Base-by-base conservation (phyloP, 92 coral and sea anemone species). In the Scolanthus callimorphus region DNA sequence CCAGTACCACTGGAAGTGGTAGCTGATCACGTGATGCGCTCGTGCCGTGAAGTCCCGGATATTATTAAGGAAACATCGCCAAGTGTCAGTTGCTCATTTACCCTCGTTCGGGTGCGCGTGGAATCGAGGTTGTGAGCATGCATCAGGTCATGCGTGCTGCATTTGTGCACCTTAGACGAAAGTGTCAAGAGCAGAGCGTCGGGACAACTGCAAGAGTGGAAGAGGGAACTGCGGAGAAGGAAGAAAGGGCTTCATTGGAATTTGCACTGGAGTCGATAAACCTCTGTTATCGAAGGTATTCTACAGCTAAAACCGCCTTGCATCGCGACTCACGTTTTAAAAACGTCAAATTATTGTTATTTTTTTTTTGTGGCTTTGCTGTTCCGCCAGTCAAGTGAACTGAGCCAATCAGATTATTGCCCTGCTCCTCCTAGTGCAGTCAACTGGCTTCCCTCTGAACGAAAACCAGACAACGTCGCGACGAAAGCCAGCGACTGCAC, bases 121-220 rank as follows among this genome's bases (percentile, higher is more conserved):
- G 87, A 12, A 74, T 91, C 0, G 97, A 91, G 61, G 90, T 89
- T 4, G 71, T 83, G 3, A 67, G 78, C 3, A 62, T 79, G 61
- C 97, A 91, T 79, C 96, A 83, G 29, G 95, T 87, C 47, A 83
- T 87, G 84, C 73, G 73, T 24, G 34, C 80, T 21, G 97, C 88
- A 17, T 83, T 91, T 73, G 49, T 59, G 43, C 85, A 84, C 12
- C 46, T 82, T 30, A 77, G 83, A 21, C 54, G 51, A 20, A 73
- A 74, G 57, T 41, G 63, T 17, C 54, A 65, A 19, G 25, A 67
- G 22, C 51, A 17, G 11, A 49, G 31, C 17, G 29, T 45, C 17
- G 55, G 41, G 8, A 15, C 8, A 34, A 6, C 8, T 15, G 41
- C 8, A 6, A 15, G 41, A 15, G 6, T 6, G 8, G 25, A 39